Evolutionary conservation across 2,797 vertebrate genomes (phyloP).

Genomic region (Tenualosa thibaudeaui): DNA sequence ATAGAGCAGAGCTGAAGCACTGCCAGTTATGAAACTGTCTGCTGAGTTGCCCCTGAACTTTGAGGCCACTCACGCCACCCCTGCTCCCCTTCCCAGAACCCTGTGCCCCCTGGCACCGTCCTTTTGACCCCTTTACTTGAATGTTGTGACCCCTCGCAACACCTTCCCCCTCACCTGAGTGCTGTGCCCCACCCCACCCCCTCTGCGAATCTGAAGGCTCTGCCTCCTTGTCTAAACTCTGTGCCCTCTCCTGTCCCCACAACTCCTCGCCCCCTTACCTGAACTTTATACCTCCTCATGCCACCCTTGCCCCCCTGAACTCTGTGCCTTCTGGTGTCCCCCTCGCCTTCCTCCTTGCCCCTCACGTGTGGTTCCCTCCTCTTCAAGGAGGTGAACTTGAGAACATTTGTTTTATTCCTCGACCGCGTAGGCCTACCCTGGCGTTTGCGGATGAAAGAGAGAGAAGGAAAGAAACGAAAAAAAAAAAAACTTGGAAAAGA

Average conservation of each 20-base stretch:
- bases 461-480: conserved; percentile 17
- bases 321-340: conserved; percentile 13
- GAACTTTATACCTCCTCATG: conserved; percentile 11
- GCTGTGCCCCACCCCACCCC: no score
- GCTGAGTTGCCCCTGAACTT: not conserved
- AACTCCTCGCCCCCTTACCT: not conserved
- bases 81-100: no score
- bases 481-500: not conserved
- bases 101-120: no score
- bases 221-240: not conserved
- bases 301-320: not conserved
- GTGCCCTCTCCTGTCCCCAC: conserved; percentile 1
- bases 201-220: no score
- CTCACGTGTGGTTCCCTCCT: not conserved
- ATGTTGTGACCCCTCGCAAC: no score
- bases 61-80: not conserved
- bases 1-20: not conserved
- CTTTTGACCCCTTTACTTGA: no score
- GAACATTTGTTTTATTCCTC: not conserved
- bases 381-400: not conserved
- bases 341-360: not conserved
- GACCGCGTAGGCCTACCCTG: not conserved
- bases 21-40: not conserved
- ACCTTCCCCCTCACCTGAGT: no score
- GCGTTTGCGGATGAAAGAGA: not conserved